A percentile compares a stretch with the other conserved stretches of the same genome.
Conservation (phyloP, 1,140 invertebrate genomes). For the Microvelia longipes region DNA sequence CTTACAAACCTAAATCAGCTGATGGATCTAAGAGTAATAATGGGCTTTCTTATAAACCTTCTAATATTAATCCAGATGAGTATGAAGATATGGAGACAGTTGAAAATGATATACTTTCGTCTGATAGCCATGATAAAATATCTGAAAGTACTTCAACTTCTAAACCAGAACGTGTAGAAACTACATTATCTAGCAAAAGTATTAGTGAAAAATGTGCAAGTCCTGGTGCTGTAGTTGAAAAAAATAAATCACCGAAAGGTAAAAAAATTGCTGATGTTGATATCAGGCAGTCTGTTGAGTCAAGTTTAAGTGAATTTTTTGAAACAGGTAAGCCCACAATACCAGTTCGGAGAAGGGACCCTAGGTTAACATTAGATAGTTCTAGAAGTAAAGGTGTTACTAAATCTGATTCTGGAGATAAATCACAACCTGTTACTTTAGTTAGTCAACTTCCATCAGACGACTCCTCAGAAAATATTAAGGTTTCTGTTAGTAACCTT, state of each 20-base stretch:
- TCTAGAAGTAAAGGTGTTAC: background rate
- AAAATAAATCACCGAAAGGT: too few relatives aligned
- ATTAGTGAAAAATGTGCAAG: too few relatives aligned
- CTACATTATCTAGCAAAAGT: too few relatives aligned
- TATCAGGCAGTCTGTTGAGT: too few relatives aligned
- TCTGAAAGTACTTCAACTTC: too few relatives aligned
- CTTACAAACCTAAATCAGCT: background rate
- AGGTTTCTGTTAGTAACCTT: background rate
- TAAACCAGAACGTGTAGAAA: too few relatives aligned
- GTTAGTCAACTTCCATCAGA: background rate
- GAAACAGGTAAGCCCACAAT: background rate
- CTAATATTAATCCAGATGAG: background rate
- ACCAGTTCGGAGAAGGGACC: background rate
- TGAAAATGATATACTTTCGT: too few relatives aligned
- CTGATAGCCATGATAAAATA: too few relatives aligned
- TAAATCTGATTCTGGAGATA: background rate
- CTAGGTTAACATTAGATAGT: background rate
- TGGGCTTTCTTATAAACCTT: background rate
- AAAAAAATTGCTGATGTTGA: too few relatives aligned
- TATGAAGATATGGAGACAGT: background rate
- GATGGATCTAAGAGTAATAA: background rate
- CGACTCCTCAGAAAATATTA: background rate
- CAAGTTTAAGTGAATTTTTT: too few relatives aligned
- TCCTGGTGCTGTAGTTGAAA: too few relatives aligned
- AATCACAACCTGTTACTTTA: background rate